Evolutionary conservation across 1,140 invertebrate species (phyloP).

Genomic region (Brachionus sp.): DNA sequence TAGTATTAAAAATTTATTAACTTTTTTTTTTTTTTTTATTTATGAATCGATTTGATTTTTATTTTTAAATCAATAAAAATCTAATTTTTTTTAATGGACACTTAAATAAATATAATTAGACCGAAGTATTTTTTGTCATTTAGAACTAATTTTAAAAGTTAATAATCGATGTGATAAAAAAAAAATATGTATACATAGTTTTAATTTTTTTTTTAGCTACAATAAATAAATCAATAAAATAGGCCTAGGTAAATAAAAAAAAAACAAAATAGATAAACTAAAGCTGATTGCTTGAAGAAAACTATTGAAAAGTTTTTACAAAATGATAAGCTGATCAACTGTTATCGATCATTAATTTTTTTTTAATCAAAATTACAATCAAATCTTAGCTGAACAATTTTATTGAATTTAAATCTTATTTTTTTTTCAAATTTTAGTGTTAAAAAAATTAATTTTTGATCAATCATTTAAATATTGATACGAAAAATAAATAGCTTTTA

Average conservation of each 20-base stretch:
- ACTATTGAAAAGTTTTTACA: background rate
- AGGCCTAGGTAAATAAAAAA: background rate
- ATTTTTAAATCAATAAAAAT: background rate
- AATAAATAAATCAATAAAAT: background rate
- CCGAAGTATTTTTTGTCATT: slow-evolving; percentile 1
- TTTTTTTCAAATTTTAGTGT: no score
- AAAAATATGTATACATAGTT: background rate
- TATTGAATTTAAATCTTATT: no score
- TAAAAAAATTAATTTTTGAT: no score
- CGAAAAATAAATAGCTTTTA: no score
- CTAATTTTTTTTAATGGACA: slow-evolving; percentile 3
- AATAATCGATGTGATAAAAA: background rate
- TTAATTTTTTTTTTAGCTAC: background rate
- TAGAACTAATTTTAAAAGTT: background rate
- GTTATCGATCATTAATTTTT: background rate
- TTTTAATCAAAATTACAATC: no score
- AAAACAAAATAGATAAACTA: background rate
- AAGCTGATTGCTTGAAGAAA: background rate
- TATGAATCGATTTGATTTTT: background rate
- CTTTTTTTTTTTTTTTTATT: background rate
- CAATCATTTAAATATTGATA: no score
- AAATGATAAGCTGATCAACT: background rate
- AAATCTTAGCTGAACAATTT: no score
- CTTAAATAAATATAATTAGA: background rate
- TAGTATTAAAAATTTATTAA: slow-evolving; percentile 4